Conservation (phyloP, 2,797 vertebrate genomes). For the Varecia variegata region DNA sequence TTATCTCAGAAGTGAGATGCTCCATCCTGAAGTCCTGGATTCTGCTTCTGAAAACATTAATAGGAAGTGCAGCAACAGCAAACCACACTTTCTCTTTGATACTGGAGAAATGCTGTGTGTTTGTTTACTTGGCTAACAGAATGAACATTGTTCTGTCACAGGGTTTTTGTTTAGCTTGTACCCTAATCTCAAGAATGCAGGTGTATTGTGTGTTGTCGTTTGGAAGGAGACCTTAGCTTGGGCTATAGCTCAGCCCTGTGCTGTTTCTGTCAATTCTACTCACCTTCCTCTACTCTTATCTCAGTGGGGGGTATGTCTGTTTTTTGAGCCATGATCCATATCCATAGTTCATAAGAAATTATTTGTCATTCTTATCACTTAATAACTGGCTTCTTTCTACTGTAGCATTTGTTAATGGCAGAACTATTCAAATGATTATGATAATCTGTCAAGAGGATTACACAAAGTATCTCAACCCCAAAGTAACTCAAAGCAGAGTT, state of each 20-base stretch:
- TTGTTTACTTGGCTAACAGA: neutral
- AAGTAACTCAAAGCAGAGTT: neutral
- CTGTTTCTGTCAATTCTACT: neutral
- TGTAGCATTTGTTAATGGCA: slow-evolving; percentile 14
- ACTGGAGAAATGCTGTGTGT: too few species aligned
- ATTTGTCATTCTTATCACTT: slow-evolving; percentile 39
- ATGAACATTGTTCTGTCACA: neutral
- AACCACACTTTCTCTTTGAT: neutral
- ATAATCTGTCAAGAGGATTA: slow-evolving; percentile 36
- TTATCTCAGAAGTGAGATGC: neutral
- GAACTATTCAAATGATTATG: slow-evolving; percentile 4
- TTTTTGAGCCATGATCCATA: neutral
- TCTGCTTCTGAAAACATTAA: neutral
- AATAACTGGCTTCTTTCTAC: neutral
- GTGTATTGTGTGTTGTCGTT: neutral
- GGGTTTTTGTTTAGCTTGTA: neutral
- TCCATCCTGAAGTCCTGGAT: neutral
- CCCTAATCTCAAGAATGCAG: neutral
- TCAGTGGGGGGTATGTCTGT: neutral
- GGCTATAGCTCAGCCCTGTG: neutral
- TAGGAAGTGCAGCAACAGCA: fast-evolving
- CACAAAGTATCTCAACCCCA: neutral
- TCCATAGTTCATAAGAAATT: neutral
- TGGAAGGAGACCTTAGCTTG: neutral
- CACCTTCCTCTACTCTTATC: neutral